These are phyloP conservation scores for Crocuta crocuta DNA, from an alignment of 2,113 vertebrate genomes.

Conservation along the genomic window DNA sequence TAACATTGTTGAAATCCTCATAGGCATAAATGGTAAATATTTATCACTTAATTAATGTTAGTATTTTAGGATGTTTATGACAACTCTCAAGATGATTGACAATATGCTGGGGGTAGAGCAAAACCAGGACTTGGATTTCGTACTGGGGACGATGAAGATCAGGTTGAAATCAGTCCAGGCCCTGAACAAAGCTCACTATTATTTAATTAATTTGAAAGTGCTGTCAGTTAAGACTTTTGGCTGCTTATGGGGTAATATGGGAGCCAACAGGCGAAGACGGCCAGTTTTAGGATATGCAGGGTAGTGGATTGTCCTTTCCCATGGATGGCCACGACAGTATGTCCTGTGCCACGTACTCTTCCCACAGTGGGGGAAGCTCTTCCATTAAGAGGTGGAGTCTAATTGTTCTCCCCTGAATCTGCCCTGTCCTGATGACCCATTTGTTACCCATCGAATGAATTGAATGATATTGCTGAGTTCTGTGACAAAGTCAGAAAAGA, in stretches of 20 bases:
- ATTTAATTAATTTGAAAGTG: constrained; percentile 46
- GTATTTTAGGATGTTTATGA: constrained; percentile 79
- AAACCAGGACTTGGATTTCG: constrained; percentile 60
- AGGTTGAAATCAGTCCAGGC: constrained; percentile 49
- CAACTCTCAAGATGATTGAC: constrained; percentile 72
- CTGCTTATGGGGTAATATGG: not conserved
- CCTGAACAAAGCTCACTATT: constrained; percentile 15
- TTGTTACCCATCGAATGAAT: not conserved
- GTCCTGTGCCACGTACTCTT: not conserved
- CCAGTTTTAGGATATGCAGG: not conserved
- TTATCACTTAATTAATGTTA: constrained; percentile 81
- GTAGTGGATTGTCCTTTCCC: not conserved
- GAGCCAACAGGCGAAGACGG: not conserved
- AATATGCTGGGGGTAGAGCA: constrained; percentile 49
- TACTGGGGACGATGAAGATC: not conserved
- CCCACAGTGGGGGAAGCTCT: not conserved
- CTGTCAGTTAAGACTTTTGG: constrained; percentile 28
- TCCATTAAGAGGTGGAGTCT: not conserved
- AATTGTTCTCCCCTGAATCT: not conserved
- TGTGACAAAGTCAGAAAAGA: not conserved
- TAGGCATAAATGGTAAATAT: constrained; percentile 79
- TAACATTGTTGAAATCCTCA: constrained; percentile 79
- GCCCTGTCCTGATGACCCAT: not conserved
- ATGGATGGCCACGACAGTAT: not conserved
- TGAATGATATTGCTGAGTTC: not conserved